Percentiles rank a stretch among this genome's conserved stretches.
Conservation (phyloP, 2,113 vertebrate genomes). For the Vidua chalybeata region DNA sequence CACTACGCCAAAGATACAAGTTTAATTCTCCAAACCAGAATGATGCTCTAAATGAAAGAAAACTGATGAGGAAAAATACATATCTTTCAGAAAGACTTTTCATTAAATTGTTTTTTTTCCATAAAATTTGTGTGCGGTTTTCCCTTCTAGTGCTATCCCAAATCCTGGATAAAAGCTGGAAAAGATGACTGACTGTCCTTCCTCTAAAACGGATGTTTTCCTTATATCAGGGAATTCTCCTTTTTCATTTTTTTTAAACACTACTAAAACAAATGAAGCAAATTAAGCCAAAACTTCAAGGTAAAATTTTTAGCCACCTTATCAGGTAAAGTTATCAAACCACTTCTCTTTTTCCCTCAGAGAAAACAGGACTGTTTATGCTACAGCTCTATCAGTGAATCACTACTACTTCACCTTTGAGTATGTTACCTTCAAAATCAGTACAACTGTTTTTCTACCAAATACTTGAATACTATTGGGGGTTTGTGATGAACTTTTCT, state of each 20-base stretch:
- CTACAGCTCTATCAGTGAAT: neutral
- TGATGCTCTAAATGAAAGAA: neutral
- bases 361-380: neutral
- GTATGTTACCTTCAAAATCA: neutral
- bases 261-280: neutral
- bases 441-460: neutral
- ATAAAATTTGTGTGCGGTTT: neutral
- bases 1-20: neutral
- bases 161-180: neutral
- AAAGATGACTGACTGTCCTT: neutral
- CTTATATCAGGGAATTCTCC: neutral
- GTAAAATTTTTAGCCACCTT: neutral
- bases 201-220: neutral
- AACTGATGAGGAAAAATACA: accelerated
- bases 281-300: neutral
- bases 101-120: neutral
- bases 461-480: neutral
- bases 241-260: neutral
- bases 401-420: neutral
- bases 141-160: neutral
- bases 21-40: neutral
- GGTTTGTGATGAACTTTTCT: neutral
- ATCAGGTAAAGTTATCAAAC: neutral
- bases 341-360: neutral
- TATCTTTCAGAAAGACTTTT: neutral